phyloP scores from a whole-genome alignment of 2,888 invertebrate species.

The Acholoe squamosa region DNA sequence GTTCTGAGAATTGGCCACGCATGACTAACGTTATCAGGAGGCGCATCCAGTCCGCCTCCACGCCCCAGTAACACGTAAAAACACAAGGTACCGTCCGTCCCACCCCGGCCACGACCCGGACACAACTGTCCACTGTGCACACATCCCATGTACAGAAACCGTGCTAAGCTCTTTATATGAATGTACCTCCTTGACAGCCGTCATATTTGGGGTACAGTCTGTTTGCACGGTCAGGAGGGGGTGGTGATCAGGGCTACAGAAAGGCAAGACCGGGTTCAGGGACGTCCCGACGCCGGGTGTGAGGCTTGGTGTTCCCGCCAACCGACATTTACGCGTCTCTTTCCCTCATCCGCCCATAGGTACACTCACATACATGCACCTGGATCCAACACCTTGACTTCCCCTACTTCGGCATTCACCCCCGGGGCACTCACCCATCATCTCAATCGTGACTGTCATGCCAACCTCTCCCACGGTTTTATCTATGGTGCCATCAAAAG shows the following conservation, averaged over 20 bases:
- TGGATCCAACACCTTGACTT: too few relatives aligned
- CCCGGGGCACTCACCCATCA: too few relatives aligned
- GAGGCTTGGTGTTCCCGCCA: background rate
- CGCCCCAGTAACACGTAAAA: background rate
- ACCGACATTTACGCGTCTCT: background rate
- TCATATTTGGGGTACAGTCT: background rate
- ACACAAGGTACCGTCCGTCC: background rate
- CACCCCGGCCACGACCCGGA: background rate
- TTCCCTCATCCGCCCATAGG: too few relatives aligned
- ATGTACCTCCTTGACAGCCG: background rate
- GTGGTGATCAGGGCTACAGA: background rate
- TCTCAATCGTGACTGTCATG: too few relatives aligned
- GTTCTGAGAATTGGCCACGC: background rate
- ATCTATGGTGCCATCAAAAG: too few relatives aligned
- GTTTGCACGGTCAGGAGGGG: background rate
- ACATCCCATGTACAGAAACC: background rate
- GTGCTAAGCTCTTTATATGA: constrained; percentile 44
- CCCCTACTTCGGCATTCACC: too few relatives aligned
- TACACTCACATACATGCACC: too few relatives aligned
- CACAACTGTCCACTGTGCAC: background rate
- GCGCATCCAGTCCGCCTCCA: background rate
- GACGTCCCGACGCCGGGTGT: background rate
- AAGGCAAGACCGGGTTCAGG: background rate
- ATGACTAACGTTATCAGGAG: background rate
- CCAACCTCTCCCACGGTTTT: too few relatives aligned